Evolutionary conservation across 2,888 invertebrate genomes (phyloP).

Genomic region (Salticus scenicus): DNA sequence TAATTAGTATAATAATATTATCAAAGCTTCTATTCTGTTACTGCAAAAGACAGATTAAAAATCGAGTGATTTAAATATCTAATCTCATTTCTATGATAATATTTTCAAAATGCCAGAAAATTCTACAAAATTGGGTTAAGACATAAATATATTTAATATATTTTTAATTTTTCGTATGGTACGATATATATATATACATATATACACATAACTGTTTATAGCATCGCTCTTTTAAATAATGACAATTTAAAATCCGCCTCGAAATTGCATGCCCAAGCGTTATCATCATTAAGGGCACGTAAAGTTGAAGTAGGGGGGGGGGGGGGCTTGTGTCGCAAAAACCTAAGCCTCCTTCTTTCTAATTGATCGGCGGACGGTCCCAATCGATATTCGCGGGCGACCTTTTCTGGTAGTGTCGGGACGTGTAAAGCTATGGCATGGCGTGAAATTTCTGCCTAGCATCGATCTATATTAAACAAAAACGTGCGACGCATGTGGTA

Average conservation of each 20-base stretch:
- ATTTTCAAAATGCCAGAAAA: too few species aligned
- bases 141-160: too few species aligned
- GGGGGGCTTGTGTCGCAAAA: background rate
- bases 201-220: too few species aligned
- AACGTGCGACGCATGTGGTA: constrained; percentile 67
- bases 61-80: too few species aligned
- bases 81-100: too few species aligned
- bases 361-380: constrained; percentile 9
- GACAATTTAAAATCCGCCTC: constrained; percentile 6
- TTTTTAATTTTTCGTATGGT: too few species aligned
- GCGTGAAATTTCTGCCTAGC: constrained; percentile 61
- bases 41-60: too few species aligned
- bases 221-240: background rate
- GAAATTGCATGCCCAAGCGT: background rate
- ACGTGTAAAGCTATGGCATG: constrained; percentile 41
- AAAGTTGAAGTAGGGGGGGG: background rate
- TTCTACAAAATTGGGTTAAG: too few species aligned
- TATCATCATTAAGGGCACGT: constrained; percentile 14
- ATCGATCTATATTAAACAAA: constrained; percentile 70
- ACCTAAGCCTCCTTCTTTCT: constrained; percentile 21
- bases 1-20: too few species aligned
- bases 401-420: constrained; percentile 4
- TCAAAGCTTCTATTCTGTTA: too few species aligned
- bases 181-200: too few species aligned
- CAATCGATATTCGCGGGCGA: constrained; percentile 6